Evolutionary conservation across 2,888 invertebrate species (phyloP).

Genomic region (Laothoe populi): DNA sequence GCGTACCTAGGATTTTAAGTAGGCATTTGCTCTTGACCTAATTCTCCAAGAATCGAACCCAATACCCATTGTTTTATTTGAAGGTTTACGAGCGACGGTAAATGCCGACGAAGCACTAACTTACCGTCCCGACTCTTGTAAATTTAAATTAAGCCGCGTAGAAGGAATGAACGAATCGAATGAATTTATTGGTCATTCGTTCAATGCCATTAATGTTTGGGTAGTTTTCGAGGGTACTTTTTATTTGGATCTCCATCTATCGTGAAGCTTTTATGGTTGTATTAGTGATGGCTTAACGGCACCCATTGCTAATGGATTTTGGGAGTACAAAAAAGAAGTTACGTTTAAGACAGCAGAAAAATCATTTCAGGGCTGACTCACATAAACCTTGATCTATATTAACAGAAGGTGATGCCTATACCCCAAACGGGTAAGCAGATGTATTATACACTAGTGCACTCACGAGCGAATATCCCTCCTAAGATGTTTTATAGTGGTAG

Average conservation of each 20-base stretch:
- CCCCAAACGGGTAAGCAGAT: no score
- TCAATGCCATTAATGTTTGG: background rate
- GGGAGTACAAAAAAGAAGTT: no score
- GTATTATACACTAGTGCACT: no score
- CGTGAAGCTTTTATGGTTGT: background rate
- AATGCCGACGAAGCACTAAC: constrained; percentile 7
- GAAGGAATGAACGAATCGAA: constrained; percentile 40
- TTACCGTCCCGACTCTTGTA: constrained; percentile 33
- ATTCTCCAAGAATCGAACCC: background rate
- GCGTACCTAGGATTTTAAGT: background rate
- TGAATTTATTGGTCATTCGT: constrained; percentile 39
- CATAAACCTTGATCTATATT: no score
- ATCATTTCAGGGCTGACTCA: no score
- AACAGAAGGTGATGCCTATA: no score
- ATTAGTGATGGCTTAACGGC: no score
- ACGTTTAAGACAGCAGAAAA: no score
- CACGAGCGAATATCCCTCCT: no score
- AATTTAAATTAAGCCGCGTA: constrained; percentile 45
- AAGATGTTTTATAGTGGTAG: no score
- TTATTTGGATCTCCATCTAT: background rate
- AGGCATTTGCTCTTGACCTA: background rate
- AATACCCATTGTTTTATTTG: background rate
- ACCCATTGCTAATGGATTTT: no score
- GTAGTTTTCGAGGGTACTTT: background rate
- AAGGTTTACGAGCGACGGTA: constrained; percentile 25